A percentile compares a stretch with the other conserved stretches of the same genome.
Conservation (phyloP, 1,140 invertebrate species). For the Tetramorium parvispinum region DNA sequence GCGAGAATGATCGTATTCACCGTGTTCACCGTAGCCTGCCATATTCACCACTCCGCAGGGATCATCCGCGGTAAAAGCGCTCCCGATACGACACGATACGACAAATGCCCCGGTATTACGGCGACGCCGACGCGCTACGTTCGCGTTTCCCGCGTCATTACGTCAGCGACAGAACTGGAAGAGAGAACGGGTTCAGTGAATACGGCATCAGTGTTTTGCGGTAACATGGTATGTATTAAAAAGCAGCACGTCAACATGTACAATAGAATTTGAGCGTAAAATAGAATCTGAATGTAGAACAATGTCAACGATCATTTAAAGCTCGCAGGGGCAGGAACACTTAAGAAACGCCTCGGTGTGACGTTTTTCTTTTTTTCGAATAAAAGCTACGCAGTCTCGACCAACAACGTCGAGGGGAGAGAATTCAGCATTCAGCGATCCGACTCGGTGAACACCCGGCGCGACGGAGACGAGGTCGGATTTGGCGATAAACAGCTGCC, state of each 20-base stretch:
- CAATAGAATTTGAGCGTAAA: constrained; percentile 69
- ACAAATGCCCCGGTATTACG: constrained; percentile 3
- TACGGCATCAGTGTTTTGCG: constrained; percentile 81
- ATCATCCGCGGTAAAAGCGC: constrained; percentile 9
- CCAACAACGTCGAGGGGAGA: constrained; percentile 4
- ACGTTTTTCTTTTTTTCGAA: constrained; percentile 39
- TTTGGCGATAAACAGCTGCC: constrained; percentile 2
- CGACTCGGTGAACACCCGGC: constrained; percentile 22
- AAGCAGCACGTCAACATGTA: constrained; percentile 74
- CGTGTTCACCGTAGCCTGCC: constrained; percentile 71
- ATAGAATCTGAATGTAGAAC: constrained; percentile 34
- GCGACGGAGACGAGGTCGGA: constrained; percentile 35
- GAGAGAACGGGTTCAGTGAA: constrained; percentile 80
- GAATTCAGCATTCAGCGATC: not conserved
- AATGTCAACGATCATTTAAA: constrained; percentile 64
- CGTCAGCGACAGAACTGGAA: constrained; percentile 45
- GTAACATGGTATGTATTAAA: constrained; percentile 81
- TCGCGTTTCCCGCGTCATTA: constrained; percentile 61
- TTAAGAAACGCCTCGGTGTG: constrained; percentile 77
- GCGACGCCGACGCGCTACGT: constrained; percentile 23
- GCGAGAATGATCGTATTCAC: constrained; percentile 48
- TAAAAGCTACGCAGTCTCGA: constrained; percentile 27
- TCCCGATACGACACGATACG: not conserved
- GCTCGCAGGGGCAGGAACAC: constrained; percentile 23
- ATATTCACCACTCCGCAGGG: constrained; percentile 75